Evolutionary conservation across 1,140 invertebrate species (phyloP).

Genomic region (Drosophila parabipectinata): DNA sequence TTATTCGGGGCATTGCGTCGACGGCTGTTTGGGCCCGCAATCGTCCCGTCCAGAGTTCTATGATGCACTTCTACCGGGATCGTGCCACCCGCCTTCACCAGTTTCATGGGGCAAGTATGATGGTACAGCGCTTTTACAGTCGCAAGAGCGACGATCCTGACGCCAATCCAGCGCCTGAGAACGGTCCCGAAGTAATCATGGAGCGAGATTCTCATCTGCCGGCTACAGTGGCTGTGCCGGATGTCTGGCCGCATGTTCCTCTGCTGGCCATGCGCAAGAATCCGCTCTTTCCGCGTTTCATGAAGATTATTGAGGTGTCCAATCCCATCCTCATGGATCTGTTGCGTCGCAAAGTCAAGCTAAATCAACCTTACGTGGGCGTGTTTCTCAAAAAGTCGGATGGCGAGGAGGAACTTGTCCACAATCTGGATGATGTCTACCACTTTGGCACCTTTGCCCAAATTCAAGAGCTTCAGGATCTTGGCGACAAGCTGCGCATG

Average conservation of each 20-base stretch:
- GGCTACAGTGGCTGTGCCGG: slow-evolving; percentile 96
- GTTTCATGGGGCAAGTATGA: slow-evolving; percentile 31
- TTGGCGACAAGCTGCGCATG: slow-evolving; percentile 95
- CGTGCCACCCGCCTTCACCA: slow-evolving; percentile 28
- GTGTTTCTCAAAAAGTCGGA: slow-evolving; percentile 98
- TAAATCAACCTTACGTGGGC: slow-evolving; percentile 98
- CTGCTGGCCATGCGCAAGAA: slow-evolving; percentile 97
- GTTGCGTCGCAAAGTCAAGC: slow-evolving; percentile 95
- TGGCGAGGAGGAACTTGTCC: slow-evolving; percentile 94
- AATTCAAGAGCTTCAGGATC: slow-evolving; percentile 98
- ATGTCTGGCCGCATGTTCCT: slow-evolving; percentile 97
- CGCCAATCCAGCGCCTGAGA: slow-evolving; percentile 38
- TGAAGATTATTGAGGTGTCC: slow-evolving; percentile 97
- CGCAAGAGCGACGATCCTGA: slow-evolving; percentile 58
- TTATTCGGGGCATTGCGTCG: slow-evolving; percentile 58
- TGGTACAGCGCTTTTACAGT: slow-evolving; percentile 52
- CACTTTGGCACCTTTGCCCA: slow-evolving; percentile 98
- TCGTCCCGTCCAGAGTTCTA: slow-evolving; percentile 37
- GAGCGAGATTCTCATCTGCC: slow-evolving; percentile 86
- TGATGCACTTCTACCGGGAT: slow-evolving; percentile 43
- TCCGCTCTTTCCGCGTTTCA: slow-evolving; percentile 99
- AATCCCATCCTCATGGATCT: slow-evolving; percentile 95
- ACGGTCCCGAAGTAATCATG: slow-evolving; percentile 34
- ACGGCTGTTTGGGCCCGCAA: slow-evolving; percentile 38
- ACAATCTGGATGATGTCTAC: slow-evolving; percentile 94